Conservation (phyloP, 30 jellyfish, hydroid and myxozoan genomes). For the Haliclystus octoradiatus region DNA sequence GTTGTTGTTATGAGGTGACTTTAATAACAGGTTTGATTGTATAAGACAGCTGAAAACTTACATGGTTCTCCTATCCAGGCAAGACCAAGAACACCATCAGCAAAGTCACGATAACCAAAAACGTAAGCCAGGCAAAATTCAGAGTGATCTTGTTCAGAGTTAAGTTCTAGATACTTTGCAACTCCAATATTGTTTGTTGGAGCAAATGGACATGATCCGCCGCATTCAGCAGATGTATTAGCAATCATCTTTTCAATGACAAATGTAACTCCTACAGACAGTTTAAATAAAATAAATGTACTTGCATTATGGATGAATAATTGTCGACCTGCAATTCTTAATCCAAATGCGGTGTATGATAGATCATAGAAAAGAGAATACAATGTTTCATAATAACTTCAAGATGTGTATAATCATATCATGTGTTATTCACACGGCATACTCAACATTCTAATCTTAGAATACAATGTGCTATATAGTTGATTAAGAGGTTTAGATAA, state of each 20-base stretch:
- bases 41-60: constrained; percentile 7
- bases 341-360: no score
- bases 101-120: constrained; percentile 86
- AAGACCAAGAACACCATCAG: constrained; percentile 91
- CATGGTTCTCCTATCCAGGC: constrained; percentile 96
- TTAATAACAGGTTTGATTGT: no score
- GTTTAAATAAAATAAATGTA: background rate
- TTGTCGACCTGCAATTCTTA: no score
- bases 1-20: no score
- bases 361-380: no score
- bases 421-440: no score
- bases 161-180: constrained; percentile 77
- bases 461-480: no score
- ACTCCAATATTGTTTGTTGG: constrained; percentile 66
- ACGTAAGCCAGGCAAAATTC: constrained; percentile 78
- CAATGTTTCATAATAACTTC: no score
- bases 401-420: no score
- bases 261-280: constrained; percentile 35
- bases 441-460: no score
- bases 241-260: constrained; percentile 60
- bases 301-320: no score
- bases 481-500: no score
- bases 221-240: constrained; percentile 34
- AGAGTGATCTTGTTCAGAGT: constrained; percentile 67
- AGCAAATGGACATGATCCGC: constrained; percentile 22